Evolutionary conservation across 1,140 invertebrate species (phyloP).

Genomic region (Vanessa tameamea): DNA sequence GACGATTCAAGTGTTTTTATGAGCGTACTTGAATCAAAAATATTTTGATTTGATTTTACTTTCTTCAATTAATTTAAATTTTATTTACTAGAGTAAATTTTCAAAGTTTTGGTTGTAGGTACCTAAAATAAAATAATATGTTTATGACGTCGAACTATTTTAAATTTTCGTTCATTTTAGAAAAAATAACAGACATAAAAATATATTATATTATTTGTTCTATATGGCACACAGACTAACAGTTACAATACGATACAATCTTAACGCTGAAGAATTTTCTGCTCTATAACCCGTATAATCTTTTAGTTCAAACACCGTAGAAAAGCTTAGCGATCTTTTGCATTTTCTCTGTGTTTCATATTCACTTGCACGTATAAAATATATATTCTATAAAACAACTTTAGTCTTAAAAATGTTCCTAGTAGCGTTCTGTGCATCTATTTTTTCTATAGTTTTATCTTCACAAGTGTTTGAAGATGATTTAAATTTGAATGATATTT

Average conservation of each 20-base stretch:
- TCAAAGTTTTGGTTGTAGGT: too few relatives aligned
- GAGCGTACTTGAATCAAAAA: too few relatives aligned
- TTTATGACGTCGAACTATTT: too few relatives aligned
- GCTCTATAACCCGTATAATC: conserved; percentile 68
- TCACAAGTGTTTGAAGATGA: conserved; percentile 53
- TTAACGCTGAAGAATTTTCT: conserved; percentile 63
- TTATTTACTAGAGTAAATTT: too few relatives aligned
- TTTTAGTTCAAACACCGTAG: conserved; percentile 19
- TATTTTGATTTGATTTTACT: too few relatives aligned
- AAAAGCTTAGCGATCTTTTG: background rate
- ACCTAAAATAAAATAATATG: too few relatives aligned
- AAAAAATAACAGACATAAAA: background rate
- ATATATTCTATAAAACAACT: background rate
- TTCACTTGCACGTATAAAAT: background rate
- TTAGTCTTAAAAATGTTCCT: conserved; percentile 3
- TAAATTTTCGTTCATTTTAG: too few relatives aligned
- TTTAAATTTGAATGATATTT: conserved; percentile 83
- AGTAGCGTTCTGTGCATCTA: background rate
- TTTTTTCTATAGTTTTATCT: background rate
- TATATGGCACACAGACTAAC: conserved; percentile 32
- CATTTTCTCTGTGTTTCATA: conserved; percentile 24
- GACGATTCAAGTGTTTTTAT: too few relatives aligned
- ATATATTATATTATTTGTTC: background rate
- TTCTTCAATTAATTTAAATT: too few relatives aligned
- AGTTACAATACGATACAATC: conserved; percentile 49